Conservation (phyloP, 92 coral and sea anemone species). For the Heliopora coerulea region DNA sequence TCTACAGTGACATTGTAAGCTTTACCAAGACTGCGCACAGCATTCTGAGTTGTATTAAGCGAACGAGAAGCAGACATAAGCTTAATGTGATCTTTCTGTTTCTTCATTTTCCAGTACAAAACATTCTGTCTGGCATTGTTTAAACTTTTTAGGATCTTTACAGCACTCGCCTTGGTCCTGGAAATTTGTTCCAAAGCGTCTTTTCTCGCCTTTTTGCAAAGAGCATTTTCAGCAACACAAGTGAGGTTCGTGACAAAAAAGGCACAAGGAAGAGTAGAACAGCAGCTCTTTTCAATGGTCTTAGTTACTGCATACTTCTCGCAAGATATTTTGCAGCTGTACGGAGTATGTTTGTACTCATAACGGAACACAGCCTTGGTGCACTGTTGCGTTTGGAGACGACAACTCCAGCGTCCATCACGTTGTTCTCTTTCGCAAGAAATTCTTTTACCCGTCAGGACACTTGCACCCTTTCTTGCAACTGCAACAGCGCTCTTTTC, state of each 20-base stretch:
- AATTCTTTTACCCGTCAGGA: not conserved
- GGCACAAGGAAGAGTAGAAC: slow-evolving; percentile 51
- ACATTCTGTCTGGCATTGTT: slow-evolving; percentile 47
- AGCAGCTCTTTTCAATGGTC: slow-evolving; percentile 60
- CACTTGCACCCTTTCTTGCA: not conserved
- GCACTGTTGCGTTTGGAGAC: slow-evolving; percentile 37
- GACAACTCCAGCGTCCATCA: slow-evolving; percentile 40
- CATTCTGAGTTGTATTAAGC: slow-evolving; percentile 47
- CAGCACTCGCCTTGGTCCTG: slow-evolving; percentile 36
- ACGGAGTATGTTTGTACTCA: slow-evolving; percentile 42
- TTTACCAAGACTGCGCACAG: slow-evolving; percentile 38
- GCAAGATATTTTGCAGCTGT: slow-evolving; percentile 57
- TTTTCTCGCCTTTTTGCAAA: slow-evolving; percentile 58
- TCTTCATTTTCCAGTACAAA: slow-evolving; percentile 50
- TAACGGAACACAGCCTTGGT: slow-evolving; percentile 49
- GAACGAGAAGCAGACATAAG: slow-evolving; percentile 47
- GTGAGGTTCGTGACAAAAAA: slow-evolving; percentile 44
- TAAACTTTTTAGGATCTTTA: slow-evolving; percentile 40
- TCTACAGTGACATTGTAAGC: slow-evolving; percentile 47
- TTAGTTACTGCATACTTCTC: slow-evolving; percentile 48
- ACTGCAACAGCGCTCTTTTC: not conserved
- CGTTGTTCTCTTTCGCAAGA: slow-evolving; percentile 8
- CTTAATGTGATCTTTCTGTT: slow-evolving; percentile 38
- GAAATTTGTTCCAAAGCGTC: slow-evolving; percentile 45
- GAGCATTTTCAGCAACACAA: slow-evolving; percentile 57